Conservation (phyloP, 2,797 vertebrate species). For the Morelia viridis region DNA sequence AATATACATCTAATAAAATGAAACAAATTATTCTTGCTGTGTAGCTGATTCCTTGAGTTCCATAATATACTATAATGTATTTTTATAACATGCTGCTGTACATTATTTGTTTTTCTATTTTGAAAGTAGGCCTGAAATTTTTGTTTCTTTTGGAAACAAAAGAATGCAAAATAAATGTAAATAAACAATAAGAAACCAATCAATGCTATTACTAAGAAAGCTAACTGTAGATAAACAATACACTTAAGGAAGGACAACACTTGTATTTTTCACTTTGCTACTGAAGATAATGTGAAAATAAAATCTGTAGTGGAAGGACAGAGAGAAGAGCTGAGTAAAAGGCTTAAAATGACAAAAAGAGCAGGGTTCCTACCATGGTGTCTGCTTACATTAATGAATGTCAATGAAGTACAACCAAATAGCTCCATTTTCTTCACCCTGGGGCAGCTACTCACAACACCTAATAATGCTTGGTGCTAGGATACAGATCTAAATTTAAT, state of each 20-base stretch:
- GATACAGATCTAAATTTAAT: not conserved
- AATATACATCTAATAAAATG: too few relatives aligned
- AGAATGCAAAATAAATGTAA: not conserved
- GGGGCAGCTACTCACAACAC: constrained; percentile 25
- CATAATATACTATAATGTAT: not conserved
- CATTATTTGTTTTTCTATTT: not conserved
- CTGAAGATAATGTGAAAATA: constrained; percentile 25
- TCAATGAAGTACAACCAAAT: constrained; percentile 10
- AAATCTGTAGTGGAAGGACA: constrained; percentile 1
- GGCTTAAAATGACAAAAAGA: constrained; percentile 44
- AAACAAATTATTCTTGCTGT: not conserved
- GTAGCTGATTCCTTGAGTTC: not conserved
- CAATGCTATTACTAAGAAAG: constrained; percentile 21
- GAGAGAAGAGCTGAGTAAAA: constrained; percentile 37
- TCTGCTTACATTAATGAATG: constrained; percentile 36
- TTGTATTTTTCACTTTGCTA: constrained; percentile 35
- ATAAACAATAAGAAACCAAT: not conserved
- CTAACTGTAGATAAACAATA: not conserved
- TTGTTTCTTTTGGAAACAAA: not conserved
- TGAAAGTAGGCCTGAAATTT: not conserved
- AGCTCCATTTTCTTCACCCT: constrained; percentile 40
- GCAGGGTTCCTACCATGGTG: constrained; percentile 41
- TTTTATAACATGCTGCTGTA: not conserved
- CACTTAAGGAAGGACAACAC: constrained; percentile 5
- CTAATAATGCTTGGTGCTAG: constrained; percentile 5